Percentiles rank a stretch among this genome's conserved stretches.
These are phyloP conservation scores for Melanostoma scalare DNA, from an alignment of 2,888 invertebrate species.

Conservation along the genomic window DNA sequence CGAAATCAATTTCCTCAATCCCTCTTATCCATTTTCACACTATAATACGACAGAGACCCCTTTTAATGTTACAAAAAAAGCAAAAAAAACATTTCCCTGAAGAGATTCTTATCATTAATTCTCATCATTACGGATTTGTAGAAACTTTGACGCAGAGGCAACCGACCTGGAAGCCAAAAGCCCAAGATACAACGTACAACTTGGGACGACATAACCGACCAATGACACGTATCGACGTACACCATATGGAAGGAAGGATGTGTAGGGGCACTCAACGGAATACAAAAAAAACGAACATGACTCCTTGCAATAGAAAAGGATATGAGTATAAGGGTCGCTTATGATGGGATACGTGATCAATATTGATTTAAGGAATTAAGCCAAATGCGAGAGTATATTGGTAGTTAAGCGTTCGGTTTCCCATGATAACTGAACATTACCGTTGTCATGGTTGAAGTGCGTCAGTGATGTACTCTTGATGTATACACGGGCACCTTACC, in stretches of 20 bases:
- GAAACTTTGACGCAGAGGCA: slow-evolving; percentile 46
- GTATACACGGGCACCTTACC: too few species aligned
- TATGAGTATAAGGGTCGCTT: slow-evolving; percentile 42
- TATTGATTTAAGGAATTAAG: slow-evolving; percentile 68
- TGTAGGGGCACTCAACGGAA: slow-evolving; percentile 20
- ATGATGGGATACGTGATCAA: slow-evolving; percentile 69
- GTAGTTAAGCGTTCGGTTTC: slow-evolving; percentile 62
- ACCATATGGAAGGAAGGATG: slow-evolving; percentile 26
- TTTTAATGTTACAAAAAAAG: background rate
- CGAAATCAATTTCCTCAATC: slow-evolving; percentile 68
- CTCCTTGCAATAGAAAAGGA: slow-evolving; percentile 33
- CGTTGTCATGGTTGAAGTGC: slow-evolving; percentile 52
- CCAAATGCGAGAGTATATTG: slow-evolving; percentile 58
- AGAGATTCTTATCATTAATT: slow-evolving; percentile 69
- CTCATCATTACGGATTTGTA: slow-evolving; percentile 69
- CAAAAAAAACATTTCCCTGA: slow-evolving; percentile 3
- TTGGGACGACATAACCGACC: slow-evolving; percentile 46
- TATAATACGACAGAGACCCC: background rate
- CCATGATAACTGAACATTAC: slow-evolving; percentile 36
- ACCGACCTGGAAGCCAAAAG: slow-evolving; percentile 36
- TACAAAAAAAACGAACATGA: slow-evolving; percentile 6
- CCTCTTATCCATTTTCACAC: slow-evolving; percentile 58
- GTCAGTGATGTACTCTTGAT: slow-evolving; percentile 2
- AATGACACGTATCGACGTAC: slow-evolving; percentile 57
- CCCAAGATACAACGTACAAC: slow-evolving; percentile 19